Evolutionary conservation across 2,113 vertebrate species (phyloP).

Genomic region (Mohoua ochrocephala): DNA sequence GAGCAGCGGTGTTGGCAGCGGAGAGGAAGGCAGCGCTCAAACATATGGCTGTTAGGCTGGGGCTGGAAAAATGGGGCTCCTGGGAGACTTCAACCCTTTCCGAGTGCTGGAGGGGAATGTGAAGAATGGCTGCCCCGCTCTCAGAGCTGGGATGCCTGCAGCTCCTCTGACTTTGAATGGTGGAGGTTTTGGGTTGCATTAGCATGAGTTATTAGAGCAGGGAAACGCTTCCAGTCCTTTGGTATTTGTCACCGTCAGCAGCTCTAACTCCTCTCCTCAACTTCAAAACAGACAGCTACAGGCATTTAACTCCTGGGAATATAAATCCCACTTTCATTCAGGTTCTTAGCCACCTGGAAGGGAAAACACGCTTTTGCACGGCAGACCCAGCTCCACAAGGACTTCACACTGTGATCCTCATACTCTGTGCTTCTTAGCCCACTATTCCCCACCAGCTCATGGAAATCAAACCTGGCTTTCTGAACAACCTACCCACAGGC

Average conservation of each 20-base stretch:
- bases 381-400: neutral
- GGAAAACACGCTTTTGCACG: neutral
- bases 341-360: neutral
- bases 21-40: neutral
- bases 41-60: neutral
- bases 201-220: constrained; percentile 33
- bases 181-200: neutral
- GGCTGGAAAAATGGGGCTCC: neutral
- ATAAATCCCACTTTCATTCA: neutral
- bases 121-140: neutral
- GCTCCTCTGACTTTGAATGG: neutral
- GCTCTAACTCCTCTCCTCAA: neutral
- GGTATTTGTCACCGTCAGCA: neutral
- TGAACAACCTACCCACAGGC: neutral
- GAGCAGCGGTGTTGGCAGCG: neutral
- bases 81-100: neutral
- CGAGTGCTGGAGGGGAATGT: neutral
- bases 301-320: neutral
- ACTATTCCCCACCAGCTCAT: neutral
- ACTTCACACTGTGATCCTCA: neutral
- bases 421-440: neutral
- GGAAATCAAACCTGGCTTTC: neutral
- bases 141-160: neutral
- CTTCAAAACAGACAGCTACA: constrained; percentile 20
- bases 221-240: neutral